A percentile compares a stretch with the other conserved stretches of the same genome.
These are phyloP conservation scores for human (Homo sapiens) DNA, from an alignment of 2,113 vertebrate genomes.

Conservation along the genomic window GRCh38 chr21:34698501-34699000, in stretches of 20 bases:
- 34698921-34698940: accelerated
- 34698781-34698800: neutral
- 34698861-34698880: neutral
- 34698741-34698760: accelerated
- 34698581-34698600: accelerated
- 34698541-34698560: accelerated
- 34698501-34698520: neutral
- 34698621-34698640: too few species aligned
- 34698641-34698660: accelerated
- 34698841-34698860: neutral
- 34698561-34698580: neutral
- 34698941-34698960: neutral
- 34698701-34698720: neutral
- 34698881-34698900: neutral
- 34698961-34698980: neutral
- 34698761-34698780: neutral
- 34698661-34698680: neutral
- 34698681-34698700: accelerated
- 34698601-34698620: accelerated
- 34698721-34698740: neutral
- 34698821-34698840: neutral
- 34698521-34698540: neutral
- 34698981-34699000: neutral
- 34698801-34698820: neutral
- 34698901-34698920: neutral